A percentile compares a stretch with the other conserved stretches of the same genome.
phyloP scores from a whole-genome alignment of 2,888 invertebrate genomes.

The Creontiades dilutus region DNA sequence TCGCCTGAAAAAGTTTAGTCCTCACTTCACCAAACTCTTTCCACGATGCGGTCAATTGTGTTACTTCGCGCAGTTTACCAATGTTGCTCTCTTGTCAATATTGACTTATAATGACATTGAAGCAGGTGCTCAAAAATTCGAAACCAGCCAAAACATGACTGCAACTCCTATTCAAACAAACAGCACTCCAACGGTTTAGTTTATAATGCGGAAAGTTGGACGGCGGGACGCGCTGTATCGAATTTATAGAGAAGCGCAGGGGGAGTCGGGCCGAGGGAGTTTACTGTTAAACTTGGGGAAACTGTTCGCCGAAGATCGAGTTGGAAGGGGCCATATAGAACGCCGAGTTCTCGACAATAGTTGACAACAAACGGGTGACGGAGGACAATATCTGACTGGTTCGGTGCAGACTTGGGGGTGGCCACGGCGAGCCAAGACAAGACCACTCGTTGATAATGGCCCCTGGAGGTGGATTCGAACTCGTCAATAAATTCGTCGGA shows the following conservation, averaged over 20 bases:
- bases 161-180: slow-evolving; percentile 28
- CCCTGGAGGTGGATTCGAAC: slow-evolving; percentile 8
- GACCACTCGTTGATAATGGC: slow-evolving; percentile 10
- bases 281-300: slow-evolving; percentile 14
- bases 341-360: not conserved
- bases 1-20: too few relatives aligned
- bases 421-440: not conserved
- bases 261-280: not conserved
- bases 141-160: not conserved
- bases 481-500: slow-evolving; percentile 24
- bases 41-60: too few relatives aligned
- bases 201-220: not conserved
- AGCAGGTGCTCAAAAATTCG: slow-evolving; percentile 20
- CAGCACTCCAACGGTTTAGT: slow-evolving; percentile 14
- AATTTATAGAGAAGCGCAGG: not conserved
- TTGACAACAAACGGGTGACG: slow-evolving; percentile 28
- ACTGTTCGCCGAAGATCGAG: slow-evolving; percentile 25
- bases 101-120: too few relatives aligned
- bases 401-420: not conserved
- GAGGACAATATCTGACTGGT: not conserved
- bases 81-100: too few relatives aligned
- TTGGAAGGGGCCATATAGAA: not conserved
- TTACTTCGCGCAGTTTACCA: too few relatives aligned
- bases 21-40: too few relatives aligned
- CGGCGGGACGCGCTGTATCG: not conserved